Base-by-base conservation (phyloP, 2,113 vertebrate species). In the Chionodraco myersi region DNA sequence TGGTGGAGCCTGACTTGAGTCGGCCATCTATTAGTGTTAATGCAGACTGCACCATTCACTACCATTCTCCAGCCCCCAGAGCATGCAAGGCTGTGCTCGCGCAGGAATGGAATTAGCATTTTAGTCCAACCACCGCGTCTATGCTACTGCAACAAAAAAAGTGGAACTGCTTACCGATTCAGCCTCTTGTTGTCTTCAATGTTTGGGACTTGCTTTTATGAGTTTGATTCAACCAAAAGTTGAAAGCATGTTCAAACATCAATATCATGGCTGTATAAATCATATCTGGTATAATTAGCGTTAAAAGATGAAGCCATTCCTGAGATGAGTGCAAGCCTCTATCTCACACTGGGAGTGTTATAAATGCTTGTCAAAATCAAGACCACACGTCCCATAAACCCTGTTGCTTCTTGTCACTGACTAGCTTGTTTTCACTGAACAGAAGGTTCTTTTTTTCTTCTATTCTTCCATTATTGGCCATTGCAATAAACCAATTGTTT, bases 1-100 rank as follows among this genome's bases (percentile, higher is more conserved):
- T 65, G 62, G 10, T 64, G 44, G 71, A 79, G 84, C 69, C 41
- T 34, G 72, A 66, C 30, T 83, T 51, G 58, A 84, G 80, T 69
- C 16, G 81, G 78, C 52, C 83, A 64, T 88, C 83, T 75, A 89
- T 92, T 89, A 90, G 79, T 51, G 60, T 64, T 82, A 85, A 86
- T 68, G 76, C 57, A 64, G 87, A 83, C 78, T 88, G 92, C 85
- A 82, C 83, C 79, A 74, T 72, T 86, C 72, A 14, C 68, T 49
- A 36, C 79, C 81, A 15, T 79, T 75, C 86, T 80, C 59, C 65
- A 57, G 77, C 71, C 90, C 83, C 86, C 14, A 26, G 74, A 85
- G 86, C 86, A 23, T 72, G 67, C 77, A n/a, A 65, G n/a, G 57
- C 67, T 49, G 56, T 6, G 44, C 59, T 61, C 47, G 16, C 59